Conservation (phyloP, 2,888 invertebrate species). For the Mythimna pallens region DNA sequence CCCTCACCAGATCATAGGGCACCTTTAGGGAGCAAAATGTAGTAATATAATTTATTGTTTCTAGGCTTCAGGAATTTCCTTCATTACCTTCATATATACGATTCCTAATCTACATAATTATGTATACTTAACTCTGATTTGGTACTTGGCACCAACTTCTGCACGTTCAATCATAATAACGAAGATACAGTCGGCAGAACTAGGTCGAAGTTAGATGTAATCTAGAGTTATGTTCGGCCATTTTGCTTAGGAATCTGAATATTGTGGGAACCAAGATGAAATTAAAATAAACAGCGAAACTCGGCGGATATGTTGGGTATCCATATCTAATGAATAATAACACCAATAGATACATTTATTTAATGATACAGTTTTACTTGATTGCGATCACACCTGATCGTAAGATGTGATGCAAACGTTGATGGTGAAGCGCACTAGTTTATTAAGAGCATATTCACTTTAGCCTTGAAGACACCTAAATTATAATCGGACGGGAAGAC, state of each 20-base stretch:
- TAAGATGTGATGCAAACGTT: too few species aligned
- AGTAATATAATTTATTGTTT: too few species aligned
- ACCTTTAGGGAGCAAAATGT: too few species aligned
- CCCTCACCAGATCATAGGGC: too few species aligned
- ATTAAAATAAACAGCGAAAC: background rate
- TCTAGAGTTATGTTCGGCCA: constrained; percentile 28
- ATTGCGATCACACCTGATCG: too few species aligned
- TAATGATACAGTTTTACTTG: too few species aligned
- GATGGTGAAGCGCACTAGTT: too few species aligned
- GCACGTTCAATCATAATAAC: constrained; percentile 34
- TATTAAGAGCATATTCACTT: too few species aligned
- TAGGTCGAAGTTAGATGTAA: constrained; percentile 36
- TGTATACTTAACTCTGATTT: constrained; percentile 8
- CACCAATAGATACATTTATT: too few species aligned
- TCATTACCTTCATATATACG: background rate
- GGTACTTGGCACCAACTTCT: constrained; percentile 26
- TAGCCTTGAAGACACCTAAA: too few species aligned
- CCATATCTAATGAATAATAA: too few species aligned
- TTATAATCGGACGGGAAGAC: too few species aligned
- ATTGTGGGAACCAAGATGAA: background rate
- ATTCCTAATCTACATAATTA: constrained; percentile 26
- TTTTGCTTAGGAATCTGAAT: constrained; percentile 32
- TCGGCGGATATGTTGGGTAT: background rate
- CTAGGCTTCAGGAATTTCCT: background rate
- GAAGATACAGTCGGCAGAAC: constrained; percentile 33